Base-by-base conservation (phyloP, 2,797 vertebrate species). In the Xyrichtys novacula region DNA sequence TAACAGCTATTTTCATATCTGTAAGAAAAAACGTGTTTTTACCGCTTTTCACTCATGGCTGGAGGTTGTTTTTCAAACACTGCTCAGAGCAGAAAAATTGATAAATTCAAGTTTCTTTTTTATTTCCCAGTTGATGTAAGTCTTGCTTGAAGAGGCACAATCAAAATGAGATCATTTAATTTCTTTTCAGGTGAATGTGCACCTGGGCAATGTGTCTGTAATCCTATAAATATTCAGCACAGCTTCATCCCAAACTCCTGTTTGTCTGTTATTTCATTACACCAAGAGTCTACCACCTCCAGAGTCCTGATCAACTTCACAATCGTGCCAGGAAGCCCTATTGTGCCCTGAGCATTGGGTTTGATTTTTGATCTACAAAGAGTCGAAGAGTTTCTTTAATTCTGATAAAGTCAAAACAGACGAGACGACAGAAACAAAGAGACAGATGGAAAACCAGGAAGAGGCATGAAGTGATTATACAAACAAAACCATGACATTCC, bases 1-100 rank as follows among this genome's bases (percentile, higher is more conserved):
- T 88, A 70, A 72, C 71, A 58, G 44, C 57, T 74, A 65, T 84
- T 85, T 85, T 83, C 58, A 78, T 73, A 78, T 86, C 76, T 85
- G 56, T 71, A 64, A 66, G 68, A 74, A 71, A 75, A 78, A 56
- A 5, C 6, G 52, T 71, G 46, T 83, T 80, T 76, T 82, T 80
- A 31, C 67, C 39, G 4, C 10, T 74, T 76, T 76, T 48, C 71
- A 54, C 44, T 34, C 65, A 23, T 58, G 49, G 81, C 87, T 83
- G 60, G 54, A 74, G 84, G 85, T 73, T 85, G 78, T 85, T 83
- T 80, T 81, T 74, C 47, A 53, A 60, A 64, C 29, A 6, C 38
- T 50, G 19, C 16, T 38, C 49, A 68, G 58, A 72, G 14, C 39
- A 36, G 31, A 20, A 11, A 23, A 6, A 55, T 2, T 19, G 25